Conservation (phyloP, 1,140 invertebrate species). For the Drosophila leontia region DNA sequence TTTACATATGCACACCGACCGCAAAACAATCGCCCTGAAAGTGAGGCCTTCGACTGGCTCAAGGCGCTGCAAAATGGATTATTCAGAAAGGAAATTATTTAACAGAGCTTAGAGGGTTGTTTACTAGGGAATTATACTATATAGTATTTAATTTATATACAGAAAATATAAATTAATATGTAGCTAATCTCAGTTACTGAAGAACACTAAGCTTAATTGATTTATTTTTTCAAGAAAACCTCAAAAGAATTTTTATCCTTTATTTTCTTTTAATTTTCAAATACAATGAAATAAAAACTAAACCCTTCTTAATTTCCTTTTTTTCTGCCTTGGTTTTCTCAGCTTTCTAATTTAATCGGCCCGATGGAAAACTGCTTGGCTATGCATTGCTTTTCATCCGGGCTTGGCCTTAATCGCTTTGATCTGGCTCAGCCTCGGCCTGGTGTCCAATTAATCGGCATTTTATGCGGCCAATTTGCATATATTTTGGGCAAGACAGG, state of each 20-base stretch:
- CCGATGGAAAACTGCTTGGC: constrained; percentile 13
- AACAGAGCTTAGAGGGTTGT: background rate
- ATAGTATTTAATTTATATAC: too few species aligned
- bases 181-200: background rate
- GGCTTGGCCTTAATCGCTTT: constrained; percentile 37
- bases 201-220: background rate
- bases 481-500: constrained; percentile 50
- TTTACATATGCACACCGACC: constrained; percentile 63
- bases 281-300: background rate
- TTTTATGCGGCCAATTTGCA: constrained; percentile 69
- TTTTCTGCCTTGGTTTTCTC: background rate
- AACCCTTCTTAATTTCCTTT: constrained; percentile 4
- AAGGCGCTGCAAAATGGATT: constrained; percentile 8
- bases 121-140: background rate
- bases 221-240: too few species aligned
- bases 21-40: constrained; percentile 40
- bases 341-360: constrained; percentile 23
- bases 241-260: background rate
- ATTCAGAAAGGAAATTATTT: background rate
- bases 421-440: constrained; percentile 22
- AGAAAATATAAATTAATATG: too few species aligned
- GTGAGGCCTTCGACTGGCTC: constrained; percentile 16
- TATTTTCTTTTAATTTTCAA: background rate
- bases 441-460: constrained; percentile 57
- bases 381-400: constrained; percentile 28